These are phyloP conservation scores for Acanthoscelides obtectus DNA, from an alignment of 2,888 invertebrate species.

Conservation along the genomic window DNA sequence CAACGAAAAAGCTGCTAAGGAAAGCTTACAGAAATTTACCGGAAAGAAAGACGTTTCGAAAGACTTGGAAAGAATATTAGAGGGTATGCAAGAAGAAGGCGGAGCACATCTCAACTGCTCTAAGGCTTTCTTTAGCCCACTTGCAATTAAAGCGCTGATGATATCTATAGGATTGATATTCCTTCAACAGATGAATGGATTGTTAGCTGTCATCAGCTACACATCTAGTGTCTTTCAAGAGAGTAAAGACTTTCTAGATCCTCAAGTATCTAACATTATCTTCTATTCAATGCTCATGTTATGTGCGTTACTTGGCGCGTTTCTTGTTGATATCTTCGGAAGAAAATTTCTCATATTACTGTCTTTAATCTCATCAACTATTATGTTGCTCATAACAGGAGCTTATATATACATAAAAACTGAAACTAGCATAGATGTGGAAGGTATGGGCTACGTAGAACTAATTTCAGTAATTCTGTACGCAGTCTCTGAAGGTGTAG, in stretches of 20 bases:
- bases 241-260: slow-evolving; percentile 33
- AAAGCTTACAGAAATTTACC: slow-evolving; percentile 58
- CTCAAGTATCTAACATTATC: slow-evolving; percentile 38
- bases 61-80: slow-evolving; percentile 52
- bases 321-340: slow-evolving; percentile 57
- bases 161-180: slow-evolving; percentile 47
- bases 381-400: slow-evolving; percentile 47
- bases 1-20: slow-evolving; percentile 54
- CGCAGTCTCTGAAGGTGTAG: slow-evolving; percentile 53
- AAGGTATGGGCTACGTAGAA: slow-evolving; percentile 29
- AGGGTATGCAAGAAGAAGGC: slow-evolving; percentile 48
- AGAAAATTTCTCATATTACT: slow-evolving; percentile 58
- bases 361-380: slow-evolving; percentile 38
- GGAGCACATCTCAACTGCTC: slow-evolving; percentile 49
- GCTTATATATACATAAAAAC: slow-evolving; percentile 44
- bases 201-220: slow-evolving; percentile 45
- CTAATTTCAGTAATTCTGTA: slow-evolving; percentile 29
- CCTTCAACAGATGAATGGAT: slow-evolving; percentile 45
- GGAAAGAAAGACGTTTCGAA: slow-evolving; percentile 43
- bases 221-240: slow-evolving; percentile 38
- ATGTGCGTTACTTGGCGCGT: slow-evolving; percentile 32
- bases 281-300: slow-evolving; percentile 3
- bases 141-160: slow-evolving; percentile 34
- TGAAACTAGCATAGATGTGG: slow-evolving; percentile 24
- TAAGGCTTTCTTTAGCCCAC: slow-evolving; percentile 36